phyloP scores from a whole-genome alignment of 2,888 invertebrate genomes.

The Caradrina clavipalpis region DNA sequence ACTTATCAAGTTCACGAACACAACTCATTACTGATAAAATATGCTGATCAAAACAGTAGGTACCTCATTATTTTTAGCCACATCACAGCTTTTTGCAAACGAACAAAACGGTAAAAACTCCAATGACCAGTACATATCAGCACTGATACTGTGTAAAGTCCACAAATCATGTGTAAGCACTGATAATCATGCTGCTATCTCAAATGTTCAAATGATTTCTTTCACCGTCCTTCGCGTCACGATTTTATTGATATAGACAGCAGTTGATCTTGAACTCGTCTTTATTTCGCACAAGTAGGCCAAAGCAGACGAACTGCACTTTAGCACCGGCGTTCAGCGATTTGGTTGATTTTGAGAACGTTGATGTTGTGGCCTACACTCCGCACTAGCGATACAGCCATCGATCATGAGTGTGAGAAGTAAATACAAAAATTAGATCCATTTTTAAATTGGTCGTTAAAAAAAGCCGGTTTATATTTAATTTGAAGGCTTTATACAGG shows the following conservation, averaged over 20 bases:
- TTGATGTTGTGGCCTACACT: too few species aligned
- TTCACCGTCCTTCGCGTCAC: conserved; percentile 12
- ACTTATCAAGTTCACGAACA: conserved; percentile 63
- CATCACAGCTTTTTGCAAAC: conserved; percentile 20
- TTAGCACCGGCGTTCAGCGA: too few species aligned
- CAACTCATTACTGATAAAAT: conserved; percentile 52
- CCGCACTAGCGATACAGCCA: too few species aligned
- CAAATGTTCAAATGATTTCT: conserved; percentile 20
- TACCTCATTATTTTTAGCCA: conserved; percentile 26
- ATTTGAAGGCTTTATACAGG: too few species aligned
- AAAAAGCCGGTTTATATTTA: too few species aligned
- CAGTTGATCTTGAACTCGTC: background rate
- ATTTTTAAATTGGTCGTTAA: too few species aligned
- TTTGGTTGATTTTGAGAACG: too few species aligned
- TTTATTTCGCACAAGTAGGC: background rate
- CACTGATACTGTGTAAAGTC: conserved; percentile 14
- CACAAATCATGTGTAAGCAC: background rate
- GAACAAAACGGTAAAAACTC: conserved; percentile 15
- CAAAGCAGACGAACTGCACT: too few species aligned
- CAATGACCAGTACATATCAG: conserved; percentile 23
- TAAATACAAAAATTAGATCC: too few species aligned
- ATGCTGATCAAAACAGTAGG: conserved; percentile 3
- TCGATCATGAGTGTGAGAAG: too few species aligned
- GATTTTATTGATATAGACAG: background rate
- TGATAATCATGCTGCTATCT: conserved; percentile 10